phyloP scores from a whole-genome alignment of 2,888 invertebrate species.

The Allacma fusca region DNA sequence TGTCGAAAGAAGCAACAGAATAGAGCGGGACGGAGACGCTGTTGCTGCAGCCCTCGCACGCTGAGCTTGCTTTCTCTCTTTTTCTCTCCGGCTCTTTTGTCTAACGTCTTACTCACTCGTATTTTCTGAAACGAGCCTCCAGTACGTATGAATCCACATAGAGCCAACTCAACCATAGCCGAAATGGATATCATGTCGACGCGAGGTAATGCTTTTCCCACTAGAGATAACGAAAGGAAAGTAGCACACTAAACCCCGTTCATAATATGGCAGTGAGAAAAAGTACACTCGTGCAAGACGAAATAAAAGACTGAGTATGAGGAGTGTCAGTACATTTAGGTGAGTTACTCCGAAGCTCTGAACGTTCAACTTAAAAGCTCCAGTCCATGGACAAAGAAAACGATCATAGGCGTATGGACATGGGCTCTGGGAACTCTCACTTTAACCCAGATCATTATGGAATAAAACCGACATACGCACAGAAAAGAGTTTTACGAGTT shows the following conservation, averaged over 20 bases:
- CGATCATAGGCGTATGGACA: neutral
- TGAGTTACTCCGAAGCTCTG: neutral
- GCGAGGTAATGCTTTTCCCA: neutral
- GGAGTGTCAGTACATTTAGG: neutral
- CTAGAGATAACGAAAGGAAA: slow-evolving; percentile 10
- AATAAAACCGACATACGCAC: neutral
- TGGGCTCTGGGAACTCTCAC: neutral
- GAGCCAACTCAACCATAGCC: neutral
- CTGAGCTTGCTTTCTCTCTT: neutral
- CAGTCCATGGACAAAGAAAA: neutral
- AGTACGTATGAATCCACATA: neutral
- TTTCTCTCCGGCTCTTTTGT: neutral
- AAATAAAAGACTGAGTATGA: neutral
- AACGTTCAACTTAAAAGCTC: neutral
- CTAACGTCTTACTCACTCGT: neutral
- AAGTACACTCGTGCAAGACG: too few relatives aligned
- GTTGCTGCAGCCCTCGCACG: neutral
- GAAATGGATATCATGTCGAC: neutral
- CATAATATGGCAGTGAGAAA: neutral
- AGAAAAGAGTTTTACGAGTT: neutral
- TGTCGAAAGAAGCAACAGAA: slow-evolving; percentile 27
- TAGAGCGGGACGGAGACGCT: slow-evolving; percentile 16
- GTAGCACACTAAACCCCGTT: slow-evolving; percentile 22
- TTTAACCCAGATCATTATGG: neutral
- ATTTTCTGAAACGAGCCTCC: neutral